phyloP scores from a whole-genome alignment of 2,113 vertebrate species.

The Sapajus apella region DNA sequence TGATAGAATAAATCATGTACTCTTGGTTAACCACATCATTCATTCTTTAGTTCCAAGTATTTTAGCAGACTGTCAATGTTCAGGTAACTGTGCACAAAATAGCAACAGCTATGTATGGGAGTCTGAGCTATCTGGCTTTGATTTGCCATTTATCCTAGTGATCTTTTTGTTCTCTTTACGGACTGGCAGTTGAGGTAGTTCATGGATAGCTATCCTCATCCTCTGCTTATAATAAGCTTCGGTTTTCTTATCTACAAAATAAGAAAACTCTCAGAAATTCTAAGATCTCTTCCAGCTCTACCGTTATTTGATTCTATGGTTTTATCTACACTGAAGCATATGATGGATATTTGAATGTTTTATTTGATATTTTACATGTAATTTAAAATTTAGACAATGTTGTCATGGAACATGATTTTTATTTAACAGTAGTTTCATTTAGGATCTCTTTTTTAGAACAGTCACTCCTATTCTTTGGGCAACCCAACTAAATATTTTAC shows the following conservation, averaged over 20 bases:
- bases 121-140: not conserved
- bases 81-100: not conserved
- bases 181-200: not conserved
- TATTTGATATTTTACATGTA: not conserved
- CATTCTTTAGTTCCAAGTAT: not conserved
- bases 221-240: not conserved
- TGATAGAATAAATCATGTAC: not conserved
- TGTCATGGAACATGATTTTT: not conserved
- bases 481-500: not conserved
- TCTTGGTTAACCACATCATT: not conserved
- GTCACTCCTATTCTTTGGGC: not conserved
- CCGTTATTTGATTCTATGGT: not conserved
- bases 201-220: not conserved
- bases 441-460: not conserved
- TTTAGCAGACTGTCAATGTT: not conserved
- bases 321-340: not conserved
- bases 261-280: not conserved
- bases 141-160: not conserved
- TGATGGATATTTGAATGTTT: not conserved
- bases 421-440: not conserved
- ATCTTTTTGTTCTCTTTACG: not conserved
- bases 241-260: slow-evolving; percentile 10
- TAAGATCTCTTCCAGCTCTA: not conserved
- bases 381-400: not conserved
- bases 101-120: not conserved